Percentiles rank a stretch among this genome's conserved stretches.
Conservation (phyloP, 1,140 invertebrate genomes). For the Metopolophium dirhodum region DNA sequence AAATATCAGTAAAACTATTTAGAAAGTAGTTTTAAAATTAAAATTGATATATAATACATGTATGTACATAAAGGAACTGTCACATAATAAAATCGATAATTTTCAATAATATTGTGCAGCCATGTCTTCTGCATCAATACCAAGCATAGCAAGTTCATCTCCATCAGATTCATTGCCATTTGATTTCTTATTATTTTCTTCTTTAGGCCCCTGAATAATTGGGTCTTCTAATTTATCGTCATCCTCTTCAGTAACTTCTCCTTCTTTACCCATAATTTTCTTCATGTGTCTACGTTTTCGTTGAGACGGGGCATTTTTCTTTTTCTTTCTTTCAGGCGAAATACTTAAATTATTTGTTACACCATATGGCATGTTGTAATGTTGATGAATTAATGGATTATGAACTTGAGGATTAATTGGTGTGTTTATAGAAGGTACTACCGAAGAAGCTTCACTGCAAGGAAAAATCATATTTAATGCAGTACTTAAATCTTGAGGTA, state of each 20-base stretch:
- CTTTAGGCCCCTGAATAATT: slow-evolving; percentile 45
- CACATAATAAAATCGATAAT: background rate
- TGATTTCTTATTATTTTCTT: slow-evolving; percentile 50
- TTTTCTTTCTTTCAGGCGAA: slow-evolving; percentile 46
- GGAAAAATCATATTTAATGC: slow-evolving; percentile 77
- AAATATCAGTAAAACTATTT: background rate
- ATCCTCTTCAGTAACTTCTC: slow-evolving; percentile 51
- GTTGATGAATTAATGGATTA: slow-evolving; percentile 35
- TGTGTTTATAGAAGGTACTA: slow-evolving; percentile 34
- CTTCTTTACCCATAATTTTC: slow-evolving; percentile 57
- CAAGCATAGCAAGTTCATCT: slow-evolving; percentile 74
- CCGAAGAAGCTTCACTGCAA: slow-evolving; percentile 32
- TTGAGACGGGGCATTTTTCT: slow-evolving; percentile 60
- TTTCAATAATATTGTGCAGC: slow-evolving; percentile 66
- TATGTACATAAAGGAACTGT: slow-evolving; percentile 13
- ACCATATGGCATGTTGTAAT: slow-evolving; percentile 1
- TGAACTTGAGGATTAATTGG: slow-evolving; percentile 31
- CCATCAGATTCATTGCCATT: slow-evolving; percentile 65
- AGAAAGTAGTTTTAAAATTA: background rate
- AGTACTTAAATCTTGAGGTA: slow-evolving; percentile 73
- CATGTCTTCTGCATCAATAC: slow-evolving; percentile 73
- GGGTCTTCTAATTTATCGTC: slow-evolving; percentile 14
- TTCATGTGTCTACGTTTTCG: slow-evolving; percentile 59
- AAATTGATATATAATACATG: background rate
- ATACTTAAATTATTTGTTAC: background rate